Percentiles rank a stretch among this genome's conserved stretches.
Evolutionary conservation across 2,797 vertebrate genomes (phyloP).

Genomic region (Oryzias sinensis): DNA sequence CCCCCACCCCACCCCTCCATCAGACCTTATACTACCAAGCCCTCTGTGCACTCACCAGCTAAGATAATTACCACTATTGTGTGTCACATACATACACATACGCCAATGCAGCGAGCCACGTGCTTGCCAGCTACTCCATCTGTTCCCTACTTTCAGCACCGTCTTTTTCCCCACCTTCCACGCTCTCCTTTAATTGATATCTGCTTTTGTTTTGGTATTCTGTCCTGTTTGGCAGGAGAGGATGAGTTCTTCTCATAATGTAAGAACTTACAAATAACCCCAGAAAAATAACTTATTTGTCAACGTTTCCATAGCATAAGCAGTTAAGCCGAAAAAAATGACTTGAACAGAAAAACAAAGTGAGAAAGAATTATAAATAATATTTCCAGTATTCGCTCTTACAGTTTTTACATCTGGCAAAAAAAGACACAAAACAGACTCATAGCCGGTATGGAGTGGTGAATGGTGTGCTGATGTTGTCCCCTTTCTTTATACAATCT

Average conservation of each 20-base stretch:
- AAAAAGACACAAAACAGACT: constrained; percentile 10
- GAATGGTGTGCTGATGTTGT: constrained; percentile 45
- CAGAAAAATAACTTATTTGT: not conserved
- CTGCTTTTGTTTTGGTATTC: constrained; percentile 48
- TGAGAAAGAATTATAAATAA: constrained; percentile 46
- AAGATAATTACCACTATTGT: constrained; percentile 84
- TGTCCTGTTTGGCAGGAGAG: constrained; percentile 30
- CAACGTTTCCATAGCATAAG: constrained; percentile 6
- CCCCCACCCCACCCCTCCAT: constrained; percentile 41
- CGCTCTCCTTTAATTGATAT: constrained; percentile 32
- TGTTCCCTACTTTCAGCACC: constrained; percentile 48
- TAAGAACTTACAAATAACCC: not conserved
- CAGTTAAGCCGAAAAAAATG: constrained; percentile 10
- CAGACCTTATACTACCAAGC: constrained; percentile 70
- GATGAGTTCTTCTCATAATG: constrained; percentile 23
- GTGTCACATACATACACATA: constrained; percentile 59
- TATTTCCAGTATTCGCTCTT: constrained; percentile 23
- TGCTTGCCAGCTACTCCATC: constrained; percentile 71
- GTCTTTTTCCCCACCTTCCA: constrained; percentile 20
- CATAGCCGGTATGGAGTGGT: constrained; percentile 6
- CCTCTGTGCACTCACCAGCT: constrained; percentile 71
- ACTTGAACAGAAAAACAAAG: constrained; percentile 15
- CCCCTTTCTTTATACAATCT: constrained; percentile 44
- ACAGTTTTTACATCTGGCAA: constrained; percentile 17
- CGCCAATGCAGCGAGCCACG: constrained; percentile 63